phyloP scores from a whole-genome alignment of 1,140 invertebrate species.

The Dendroctonus ponderosae region DNA sequence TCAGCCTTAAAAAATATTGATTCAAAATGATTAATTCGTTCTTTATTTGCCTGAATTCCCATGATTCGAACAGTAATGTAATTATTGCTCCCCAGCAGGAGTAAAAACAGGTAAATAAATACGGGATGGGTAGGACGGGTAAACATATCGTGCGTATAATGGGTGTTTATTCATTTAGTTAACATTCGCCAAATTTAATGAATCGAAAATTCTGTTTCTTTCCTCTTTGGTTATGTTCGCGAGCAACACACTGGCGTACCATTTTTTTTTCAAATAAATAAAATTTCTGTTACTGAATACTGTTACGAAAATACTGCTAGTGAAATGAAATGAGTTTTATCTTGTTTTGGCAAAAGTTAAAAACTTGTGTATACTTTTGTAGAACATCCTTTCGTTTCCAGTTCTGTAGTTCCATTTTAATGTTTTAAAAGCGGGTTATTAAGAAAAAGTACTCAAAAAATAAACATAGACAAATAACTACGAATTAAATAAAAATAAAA shows the following conservation, averaged over 20 bases:
- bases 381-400: too few species aligned
- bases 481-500: too few species aligned
- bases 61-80: conserved; percentile 4
- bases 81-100: conserved; percentile 9
- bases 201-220: conserved; percentile 13
- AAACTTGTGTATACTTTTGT: too few species aligned
- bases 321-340: too few species aligned
- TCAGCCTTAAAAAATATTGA: not conserved
- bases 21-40: not conserved
- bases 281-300: too few species aligned
- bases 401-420: too few species aligned
- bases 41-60: conserved; percentile 1
- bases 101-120: conserved; percentile 15
- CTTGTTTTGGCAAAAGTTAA: too few species aligned
- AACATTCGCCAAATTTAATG: conserved; percentile 22
- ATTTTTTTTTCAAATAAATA: not conserved
- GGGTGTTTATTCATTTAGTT: conserved; percentile 19
- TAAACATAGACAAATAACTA: too few species aligned
- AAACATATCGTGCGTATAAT: conserved; percentile 19
- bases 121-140: conserved; percentile 10
- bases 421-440: too few species aligned
- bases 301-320: too few species aligned
- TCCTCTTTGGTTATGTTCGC: not conserved
- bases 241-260: not conserved
- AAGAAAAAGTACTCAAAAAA: too few species aligned